Base-by-base conservation (phyloP, 2,113 vertebrate genomes). In the Melanocharis versteri region DNA sequence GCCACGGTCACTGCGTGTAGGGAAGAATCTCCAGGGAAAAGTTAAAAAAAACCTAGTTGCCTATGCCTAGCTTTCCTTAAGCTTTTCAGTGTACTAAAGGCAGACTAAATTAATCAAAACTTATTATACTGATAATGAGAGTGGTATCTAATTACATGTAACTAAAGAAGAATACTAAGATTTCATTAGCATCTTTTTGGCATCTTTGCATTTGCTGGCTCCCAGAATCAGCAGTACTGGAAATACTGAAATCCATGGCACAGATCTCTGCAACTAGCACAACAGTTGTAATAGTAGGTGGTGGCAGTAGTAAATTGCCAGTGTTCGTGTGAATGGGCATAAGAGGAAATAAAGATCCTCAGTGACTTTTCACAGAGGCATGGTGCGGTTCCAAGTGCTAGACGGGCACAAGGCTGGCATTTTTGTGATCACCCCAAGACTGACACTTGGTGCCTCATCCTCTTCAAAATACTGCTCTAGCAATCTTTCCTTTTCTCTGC, bases 1-100 rank as follows among this genome's bases (percentile, higher is more conserved):
- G 64, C 7, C 56, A 33, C 1, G 5, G 18, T 54, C 40, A 4
- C 42, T 77, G 68, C 0, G 0, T 56, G 37, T 42, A 42, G 64
- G 68, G 56, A 69, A 72, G 64, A 61, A 54, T 57, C 62, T 73
- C 68, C 19, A 58, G 33, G 72, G 71, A 87, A 60, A 77, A 81
- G 51, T 56, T 87, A 80, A 92, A 83, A 78, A 81, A 83, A 92
- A 71, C 33, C 8, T 31, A 40, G 24, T 27, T 80, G 57, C 31
- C 31, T 83, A 13, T 44, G 56, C 22, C 27, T 78, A 58, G 22
- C 3, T 88, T 83, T 76, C 23, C 31, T 70, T 54, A 37, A 77
- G 35, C 30, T 84, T 86, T 91, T 45, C 39, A 56, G 39, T 2
- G 10, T 9, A 64, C 35, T 71, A 66, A 51, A 85, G 14, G 33